Percentiles rank a stretch among this genome's conserved stretches.
Conservation (phyloP, 2,113 vertebrate species). For the Tricholaema leucomelas region DNA sequence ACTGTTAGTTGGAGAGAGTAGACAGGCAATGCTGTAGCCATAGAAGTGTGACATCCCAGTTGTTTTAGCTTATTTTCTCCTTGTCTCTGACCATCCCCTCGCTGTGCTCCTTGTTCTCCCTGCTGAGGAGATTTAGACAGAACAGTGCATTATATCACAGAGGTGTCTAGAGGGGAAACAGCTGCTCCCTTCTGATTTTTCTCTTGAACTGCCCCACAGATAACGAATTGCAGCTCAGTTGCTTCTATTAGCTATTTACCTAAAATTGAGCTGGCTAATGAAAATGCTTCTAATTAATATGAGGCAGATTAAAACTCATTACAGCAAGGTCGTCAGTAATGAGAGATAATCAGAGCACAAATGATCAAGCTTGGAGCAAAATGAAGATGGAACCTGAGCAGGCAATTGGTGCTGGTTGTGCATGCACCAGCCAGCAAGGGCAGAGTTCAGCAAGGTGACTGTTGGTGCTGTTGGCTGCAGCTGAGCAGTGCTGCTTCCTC, state of each 20-base stretch:
- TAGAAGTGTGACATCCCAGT: neutral
- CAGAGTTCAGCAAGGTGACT: neutral
- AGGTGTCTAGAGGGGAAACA: constrained; percentile 42
- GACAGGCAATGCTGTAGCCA: neutral
- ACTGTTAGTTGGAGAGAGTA: neutral
- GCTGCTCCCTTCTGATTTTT: constrained; percentile 60
- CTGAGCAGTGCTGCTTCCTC: neutral
- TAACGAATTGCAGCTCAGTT: constrained; percentile 71
- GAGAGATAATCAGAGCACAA: constrained; percentile 76
- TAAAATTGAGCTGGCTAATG: constrained; percentile 72
- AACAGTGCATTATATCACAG: constrained; percentile 9
- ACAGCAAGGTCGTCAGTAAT: constrained; percentile 77
- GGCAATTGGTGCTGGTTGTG: neutral
- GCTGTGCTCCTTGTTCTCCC: neutral
- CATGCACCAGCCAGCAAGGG: neutral
- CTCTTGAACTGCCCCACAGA: constrained; percentile 60
- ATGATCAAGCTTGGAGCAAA: constrained; percentile 65
- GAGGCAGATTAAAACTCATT: constrained; percentile 78
- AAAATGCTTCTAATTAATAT: constrained; percentile 80
- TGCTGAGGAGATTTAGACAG: neutral
- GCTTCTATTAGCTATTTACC: constrained; percentile 75
- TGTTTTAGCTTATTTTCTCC: neutral
- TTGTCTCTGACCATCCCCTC: neutral
- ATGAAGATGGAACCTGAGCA: constrained; percentile 48
- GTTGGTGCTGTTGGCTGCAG: neutral